Evolutionary conservation across 2,113 vertebrate genomes (phyloP).

Genomic region (Pseudorasbora parva): DNA sequence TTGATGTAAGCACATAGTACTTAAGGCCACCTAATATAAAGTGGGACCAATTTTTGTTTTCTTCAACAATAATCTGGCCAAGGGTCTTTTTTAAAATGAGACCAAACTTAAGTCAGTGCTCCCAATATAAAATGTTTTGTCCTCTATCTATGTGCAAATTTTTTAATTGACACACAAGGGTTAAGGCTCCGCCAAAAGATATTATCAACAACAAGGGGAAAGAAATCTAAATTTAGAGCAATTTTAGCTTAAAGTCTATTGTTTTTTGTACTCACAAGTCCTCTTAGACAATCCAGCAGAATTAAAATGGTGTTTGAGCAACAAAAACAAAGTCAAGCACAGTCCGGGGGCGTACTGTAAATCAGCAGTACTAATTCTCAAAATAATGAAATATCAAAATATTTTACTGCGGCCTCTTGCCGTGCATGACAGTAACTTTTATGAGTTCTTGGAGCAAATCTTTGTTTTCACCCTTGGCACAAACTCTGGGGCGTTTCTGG

Average conservation of each 20-base stretch:
- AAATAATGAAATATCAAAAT: constrained; percentile 3
- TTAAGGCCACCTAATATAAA: too few species aligned
- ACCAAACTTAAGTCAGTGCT: too few species aligned
- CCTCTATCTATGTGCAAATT: too few species aligned
- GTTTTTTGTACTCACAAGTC: not conserved
- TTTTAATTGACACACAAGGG: too few species aligned
- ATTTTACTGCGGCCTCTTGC: constrained; percentile 58
- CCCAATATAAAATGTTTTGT: too few species aligned
- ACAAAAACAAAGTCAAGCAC: not conserved
- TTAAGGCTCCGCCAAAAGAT: not conserved
- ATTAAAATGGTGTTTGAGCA: not conserved
- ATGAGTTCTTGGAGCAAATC: constrained; percentile 64
- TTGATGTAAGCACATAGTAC: too few species aligned
- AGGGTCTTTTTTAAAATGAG: too few species aligned
- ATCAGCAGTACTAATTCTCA: constrained; percentile 13
- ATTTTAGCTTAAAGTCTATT: not conserved
- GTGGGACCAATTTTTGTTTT: too few species aligned
- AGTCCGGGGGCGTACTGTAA: constrained; percentile 18
- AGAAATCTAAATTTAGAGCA: not conserved
- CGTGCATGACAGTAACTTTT: constrained; percentile 68
- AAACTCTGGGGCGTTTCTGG: constrained; percentile 72
- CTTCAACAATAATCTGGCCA: too few species aligned
- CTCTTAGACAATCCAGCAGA: not conserved
- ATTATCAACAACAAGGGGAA: not conserved
- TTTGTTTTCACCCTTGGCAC: constrained; percentile 70